phyloP scores from a whole-genome alignment of 1,140 invertebrate species.

The Ridgeia piscesae region DNA sequence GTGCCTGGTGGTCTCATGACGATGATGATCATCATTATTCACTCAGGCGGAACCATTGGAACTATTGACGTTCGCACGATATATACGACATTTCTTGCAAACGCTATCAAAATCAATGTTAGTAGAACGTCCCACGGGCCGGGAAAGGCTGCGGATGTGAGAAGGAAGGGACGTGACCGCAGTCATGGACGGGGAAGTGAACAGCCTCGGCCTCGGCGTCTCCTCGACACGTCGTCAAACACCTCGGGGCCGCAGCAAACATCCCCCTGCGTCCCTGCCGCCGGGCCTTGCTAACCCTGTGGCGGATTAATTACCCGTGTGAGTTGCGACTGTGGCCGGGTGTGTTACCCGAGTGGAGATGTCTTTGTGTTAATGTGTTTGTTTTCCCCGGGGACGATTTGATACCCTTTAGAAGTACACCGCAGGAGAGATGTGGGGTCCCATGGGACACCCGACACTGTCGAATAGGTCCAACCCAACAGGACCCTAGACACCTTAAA shows the following conservation, averaged over 20 bases:
- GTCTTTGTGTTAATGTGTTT: neutral
- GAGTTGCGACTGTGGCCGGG: neutral
- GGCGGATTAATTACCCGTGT: neutral
- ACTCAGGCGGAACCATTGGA: too few species aligned
- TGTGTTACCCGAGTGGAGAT: neutral
- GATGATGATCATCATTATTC: too few species aligned
- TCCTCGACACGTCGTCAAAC: neutral
- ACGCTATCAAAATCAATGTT: too few species aligned
- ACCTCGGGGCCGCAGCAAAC: neutral
- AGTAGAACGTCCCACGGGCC: too few species aligned
- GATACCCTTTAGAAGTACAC: neutral
- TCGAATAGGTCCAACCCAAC: neutral
- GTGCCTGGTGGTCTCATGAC: too few species aligned
- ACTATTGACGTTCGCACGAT: too few species aligned
- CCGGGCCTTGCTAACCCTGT: neutral
- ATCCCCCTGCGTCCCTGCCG: neutral
- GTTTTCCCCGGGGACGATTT: neutral
- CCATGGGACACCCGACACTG: neutral
- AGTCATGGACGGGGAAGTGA: neutral
- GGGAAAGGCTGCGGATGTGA: too few species aligned
- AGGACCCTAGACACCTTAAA: too few species aligned
- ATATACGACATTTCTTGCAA: too few species aligned
- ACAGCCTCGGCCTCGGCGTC: neutral
- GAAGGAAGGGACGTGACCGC: neutral
- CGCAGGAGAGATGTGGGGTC: neutral